Evolutionary conservation across 2,888 invertebrate genomes (phyloP).

Genomic region (Abrostola triplasia): DNA sequence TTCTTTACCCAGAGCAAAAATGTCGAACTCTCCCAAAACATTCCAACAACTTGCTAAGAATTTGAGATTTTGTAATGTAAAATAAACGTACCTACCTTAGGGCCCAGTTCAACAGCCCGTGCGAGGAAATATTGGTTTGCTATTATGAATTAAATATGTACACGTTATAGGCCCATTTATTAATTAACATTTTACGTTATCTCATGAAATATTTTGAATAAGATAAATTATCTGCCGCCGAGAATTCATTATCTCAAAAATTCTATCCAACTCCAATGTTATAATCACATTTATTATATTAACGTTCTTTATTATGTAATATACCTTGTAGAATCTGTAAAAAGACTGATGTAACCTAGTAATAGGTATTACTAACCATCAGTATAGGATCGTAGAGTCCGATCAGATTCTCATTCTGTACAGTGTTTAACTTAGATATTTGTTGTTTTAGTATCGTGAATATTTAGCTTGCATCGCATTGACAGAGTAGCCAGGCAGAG

Average conservation of each 20-base stretch:
- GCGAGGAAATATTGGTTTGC: constrained; percentile 29
- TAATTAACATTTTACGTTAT: constrained; percentile 19
- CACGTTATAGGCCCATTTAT: constrained; percentile 17
- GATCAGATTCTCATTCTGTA: constrained; percentile 5
- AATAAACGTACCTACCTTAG: constrained; percentile 57
- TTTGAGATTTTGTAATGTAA: constrained; percentile 71
- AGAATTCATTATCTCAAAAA: background rate
- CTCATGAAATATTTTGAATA: constrained; percentile 16
- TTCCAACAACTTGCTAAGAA: constrained; percentile 71
- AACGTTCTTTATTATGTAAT: background rate
- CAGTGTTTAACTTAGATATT: constrained; percentile 25
- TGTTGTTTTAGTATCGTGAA: constrained; percentile 40
- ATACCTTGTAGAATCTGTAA: background rate
- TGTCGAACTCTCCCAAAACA: constrained; percentile 70
- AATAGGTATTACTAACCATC: constrained; percentile 14
- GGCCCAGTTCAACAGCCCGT: constrained; percentile 20
- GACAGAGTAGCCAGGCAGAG: constrained; percentile 45
- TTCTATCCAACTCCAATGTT: background rate
- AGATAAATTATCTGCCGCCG: constrained; percentile 2
- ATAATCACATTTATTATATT: background rate
- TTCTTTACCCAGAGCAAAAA: constrained; percentile 69
- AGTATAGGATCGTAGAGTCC: constrained; percentile 4
- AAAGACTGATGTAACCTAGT: no score
- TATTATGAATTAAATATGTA: constrained; percentile 39
- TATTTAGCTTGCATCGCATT: constrained; percentile 49